phyloP scores from a whole-genome alignment of 2,113 vertebrate species.

The Apodemus sylvaticus region DNA sequence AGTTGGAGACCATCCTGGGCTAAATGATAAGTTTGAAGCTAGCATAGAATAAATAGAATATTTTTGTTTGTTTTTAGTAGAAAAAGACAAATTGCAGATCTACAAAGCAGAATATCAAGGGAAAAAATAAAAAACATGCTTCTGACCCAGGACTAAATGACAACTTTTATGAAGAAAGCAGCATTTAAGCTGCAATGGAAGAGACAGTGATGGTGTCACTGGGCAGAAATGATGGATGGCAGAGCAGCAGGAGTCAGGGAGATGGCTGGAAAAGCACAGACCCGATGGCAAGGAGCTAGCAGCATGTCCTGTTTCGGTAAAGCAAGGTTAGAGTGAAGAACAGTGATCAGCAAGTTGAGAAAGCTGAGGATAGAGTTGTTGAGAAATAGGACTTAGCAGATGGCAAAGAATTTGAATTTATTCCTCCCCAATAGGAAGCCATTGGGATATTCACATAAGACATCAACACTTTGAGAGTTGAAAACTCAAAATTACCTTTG shows the following conservation, averaged over 20 bases:
- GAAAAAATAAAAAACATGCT: background rate
- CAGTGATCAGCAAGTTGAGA: background rate
- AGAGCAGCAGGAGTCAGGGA: too few species aligned
- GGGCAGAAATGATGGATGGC: background rate
- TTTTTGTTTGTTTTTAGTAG: background rate
- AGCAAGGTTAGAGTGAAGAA: background rate
- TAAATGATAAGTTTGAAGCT: background rate
- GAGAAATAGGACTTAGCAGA: background rate
- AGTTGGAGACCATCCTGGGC: background rate
- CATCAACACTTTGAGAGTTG: background rate
- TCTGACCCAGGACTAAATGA: background rate
- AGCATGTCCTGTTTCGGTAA: background rate
- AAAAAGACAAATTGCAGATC: background rate
- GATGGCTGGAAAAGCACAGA: background rate
- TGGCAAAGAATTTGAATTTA: background rate
- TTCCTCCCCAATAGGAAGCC: conserved; percentile 2
- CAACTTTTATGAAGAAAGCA: background rate
- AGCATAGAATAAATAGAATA: background rate
- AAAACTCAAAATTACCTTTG: background rate
- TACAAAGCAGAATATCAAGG: background rate
- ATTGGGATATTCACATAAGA: background rate
- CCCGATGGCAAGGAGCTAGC: background rate
- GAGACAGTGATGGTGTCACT: background rate
- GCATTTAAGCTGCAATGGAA: background rate
- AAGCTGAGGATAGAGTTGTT: background rate